phyloP scores from a whole-genome alignment of 2,888 invertebrate species.

The Drosophila lutescens region DNA sequence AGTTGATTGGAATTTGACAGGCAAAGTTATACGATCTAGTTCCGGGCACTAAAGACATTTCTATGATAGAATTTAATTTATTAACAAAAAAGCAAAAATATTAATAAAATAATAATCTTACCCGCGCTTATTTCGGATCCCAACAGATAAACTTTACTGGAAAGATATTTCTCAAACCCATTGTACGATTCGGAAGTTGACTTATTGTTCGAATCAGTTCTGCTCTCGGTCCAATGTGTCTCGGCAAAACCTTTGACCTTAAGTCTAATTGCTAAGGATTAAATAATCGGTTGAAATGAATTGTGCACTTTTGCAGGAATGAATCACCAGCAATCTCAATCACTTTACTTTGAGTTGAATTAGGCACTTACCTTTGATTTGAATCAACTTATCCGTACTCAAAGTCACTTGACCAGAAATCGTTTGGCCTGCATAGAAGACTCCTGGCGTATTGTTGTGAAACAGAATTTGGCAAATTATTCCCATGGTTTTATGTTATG shows the following conservation, averaged over 20 bases:
- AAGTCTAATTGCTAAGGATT: slow-evolving; percentile 52
- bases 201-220: slow-evolving; percentile 17
- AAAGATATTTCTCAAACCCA: slow-evolving; percentile 84
- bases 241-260: slow-evolving; percentile 66
- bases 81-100: too few relatives aligned
- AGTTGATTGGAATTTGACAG: slow-evolving; percentile 84
- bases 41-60: slow-evolving; percentile 83
- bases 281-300: too few relatives aligned
- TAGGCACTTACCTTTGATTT: slow-evolving; percentile 58
- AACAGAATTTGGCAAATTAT: slow-evolving; percentile 37
- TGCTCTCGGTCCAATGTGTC: slow-evolving; percentile 60
- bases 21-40: slow-evolving; percentile 85
- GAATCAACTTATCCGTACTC: slow-evolving; percentile 66
- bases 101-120: background rate
- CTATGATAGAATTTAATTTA: background rate
- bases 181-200: slow-evolving; percentile 13
- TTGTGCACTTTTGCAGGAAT: background rate
- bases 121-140: slow-evolving; percentile 77
- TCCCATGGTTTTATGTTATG: slow-evolving; percentile 13
- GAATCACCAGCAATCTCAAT: background rate
- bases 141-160: slow-evolving; percentile 83
- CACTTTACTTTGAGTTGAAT: background rate
- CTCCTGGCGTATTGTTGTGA: slow-evolving; percentile 78
- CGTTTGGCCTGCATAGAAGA: slow-evolving; percentile 81
- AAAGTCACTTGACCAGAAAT: slow-evolving; percentile 72